Evolutionary conservation across 2,888 invertebrate species (phyloP).

Genomic region (Drosophila parthenogenetica): DNA sequence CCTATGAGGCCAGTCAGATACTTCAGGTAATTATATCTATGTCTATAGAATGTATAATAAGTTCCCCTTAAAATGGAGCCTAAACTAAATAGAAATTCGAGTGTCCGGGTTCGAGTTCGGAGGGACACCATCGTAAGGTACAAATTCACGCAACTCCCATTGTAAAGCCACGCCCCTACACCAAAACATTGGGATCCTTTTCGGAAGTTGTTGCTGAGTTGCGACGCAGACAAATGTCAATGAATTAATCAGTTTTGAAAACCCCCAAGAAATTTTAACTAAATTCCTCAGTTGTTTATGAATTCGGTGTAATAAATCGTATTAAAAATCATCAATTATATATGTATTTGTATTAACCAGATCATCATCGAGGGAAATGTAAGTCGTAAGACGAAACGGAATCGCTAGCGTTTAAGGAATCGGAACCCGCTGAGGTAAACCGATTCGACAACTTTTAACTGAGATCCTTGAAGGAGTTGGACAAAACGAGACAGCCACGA

Average conservation of each 20-base stretch:
- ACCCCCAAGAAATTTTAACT: neutral
- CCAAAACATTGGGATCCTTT: neutral
- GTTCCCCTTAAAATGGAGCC: neutral
- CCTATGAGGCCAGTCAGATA: conserved; percentile 96
- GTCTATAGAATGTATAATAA: neutral
- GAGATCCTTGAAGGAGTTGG: conserved; percentile 30
- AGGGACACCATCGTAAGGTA: too few species aligned
- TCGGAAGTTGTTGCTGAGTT: conserved; percentile 5
- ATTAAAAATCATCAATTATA: too few species aligned
- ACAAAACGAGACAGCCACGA: conserved; percentile 11
- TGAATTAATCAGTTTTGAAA: neutral
- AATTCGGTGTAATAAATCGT: neutral
- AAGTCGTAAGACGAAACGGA: conserved; percentile 85
- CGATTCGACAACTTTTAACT: conserved; percentile 67
- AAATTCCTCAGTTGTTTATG: neutral
- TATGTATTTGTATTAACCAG: conserved; percentile 49
- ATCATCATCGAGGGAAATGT: conserved; percentile 85
- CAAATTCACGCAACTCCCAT: neutral
- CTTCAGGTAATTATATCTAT: conserved; percentile 88
- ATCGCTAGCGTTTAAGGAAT: conserved; percentile 84
- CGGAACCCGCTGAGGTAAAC: conserved; percentile 82
- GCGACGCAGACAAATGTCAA: conserved; percentile 13
- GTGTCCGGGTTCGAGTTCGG: conserved; percentile 42
- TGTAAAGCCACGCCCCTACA: neutral
- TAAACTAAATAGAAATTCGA: conserved; percentile 61